Evolutionary conservation across 2,888 invertebrate genomes (phyloP), one percentile per base, ranked within the genome.

Genomic region (Lithophane leautieri): DNA sequence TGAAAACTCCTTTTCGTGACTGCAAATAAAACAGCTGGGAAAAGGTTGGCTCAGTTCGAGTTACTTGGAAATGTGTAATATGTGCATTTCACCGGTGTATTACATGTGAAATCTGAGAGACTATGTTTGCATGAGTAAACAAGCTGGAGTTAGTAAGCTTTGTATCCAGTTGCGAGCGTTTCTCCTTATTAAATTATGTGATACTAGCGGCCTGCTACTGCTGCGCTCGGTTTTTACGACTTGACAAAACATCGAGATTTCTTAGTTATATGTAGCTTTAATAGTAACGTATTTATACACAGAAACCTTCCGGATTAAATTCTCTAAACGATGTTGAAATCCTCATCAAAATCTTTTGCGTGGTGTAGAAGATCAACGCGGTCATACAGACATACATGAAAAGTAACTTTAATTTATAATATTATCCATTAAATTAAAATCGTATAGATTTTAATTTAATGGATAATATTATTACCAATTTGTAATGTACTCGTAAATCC

Each of bases 11-110:
- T 91, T 92, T 93, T 91, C 88, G 92, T 86, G 89, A 90, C 85
- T 90, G 91, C 86, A 94, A 94, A 94, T 94, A 93, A 92, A 93
- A 90, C 90, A 91, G 78, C 72, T 84, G 74, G 68, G 84, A 91
- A 91, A 88, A 89, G 88, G 89, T 90, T 90, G 85, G 76, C 74
- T 81, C 80, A 77, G 81, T 77, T 81, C 74, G 83, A 84, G 77
- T 86, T 84, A 81, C 66, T 78, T 82, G 70, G 72, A 76, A 82
- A 87, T 85, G 71, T 81, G 65, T 73, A 71, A 44, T 78, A 83
- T 60, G 56, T 79, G 76, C 76, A 73, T 75, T 68, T 69, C 56
- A 63, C 12, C 28, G 11, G 34, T 61, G 52, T 70, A 77, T 69
- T 74, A 60, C 25, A 73, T 78, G 58, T 25, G 42, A 68, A 70